These are phyloP conservation scores for Eupsittula cactorum DNA, from an alignment of 2,113 vertebrate species.

Conservation along the genomic window DNA sequence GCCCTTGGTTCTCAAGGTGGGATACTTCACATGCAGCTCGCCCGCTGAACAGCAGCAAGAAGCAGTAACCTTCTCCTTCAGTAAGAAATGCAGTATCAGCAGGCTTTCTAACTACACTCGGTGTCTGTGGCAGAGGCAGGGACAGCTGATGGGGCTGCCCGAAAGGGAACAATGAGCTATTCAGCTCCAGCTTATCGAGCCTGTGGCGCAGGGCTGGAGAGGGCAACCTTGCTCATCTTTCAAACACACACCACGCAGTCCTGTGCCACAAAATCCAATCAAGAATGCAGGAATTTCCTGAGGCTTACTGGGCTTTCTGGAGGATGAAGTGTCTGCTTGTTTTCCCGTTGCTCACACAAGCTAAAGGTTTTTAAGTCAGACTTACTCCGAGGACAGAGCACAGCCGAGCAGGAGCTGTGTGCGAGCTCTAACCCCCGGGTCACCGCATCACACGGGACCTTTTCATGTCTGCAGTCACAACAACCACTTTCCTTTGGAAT, in stretches of 20 bases:
- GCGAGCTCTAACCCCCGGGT: background rate
- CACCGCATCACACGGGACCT: background rate
- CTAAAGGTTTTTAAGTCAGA: background rate
- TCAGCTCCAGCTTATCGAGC: conserved; percentile 29
- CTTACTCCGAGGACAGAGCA: background rate
- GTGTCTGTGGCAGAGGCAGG: background rate
- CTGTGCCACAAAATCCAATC: conserved; percentile 21
- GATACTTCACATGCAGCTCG: background rate
- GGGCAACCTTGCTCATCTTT: conserved; percentile 60
- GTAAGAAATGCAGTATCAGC: background rate
- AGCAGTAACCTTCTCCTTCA: background rate
- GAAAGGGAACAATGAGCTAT: conserved; percentile 51
- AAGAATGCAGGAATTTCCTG: conserved; percentile 69
- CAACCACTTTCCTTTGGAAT: background rate
- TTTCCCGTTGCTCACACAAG: conserved; percentile 43
- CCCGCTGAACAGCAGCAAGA: background rate
- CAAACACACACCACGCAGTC: background rate
- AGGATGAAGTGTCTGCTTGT: conserved; percentile 44
- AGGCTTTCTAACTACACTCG: conserved; percentile 5
- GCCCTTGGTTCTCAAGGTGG: background rate
- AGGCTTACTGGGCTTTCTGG: conserved; percentile 19
- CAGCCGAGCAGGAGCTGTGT: background rate
- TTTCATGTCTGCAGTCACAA: background rate
- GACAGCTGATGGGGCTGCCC: conserved; percentile 46
- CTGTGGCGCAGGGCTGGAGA: conserved; percentile 5